Percentiles rank a stretch among this genome's conserved stretches.
Conservation (phyloP, 2,113 vertebrate genomes). For the Anguilla japonica region DNA sequence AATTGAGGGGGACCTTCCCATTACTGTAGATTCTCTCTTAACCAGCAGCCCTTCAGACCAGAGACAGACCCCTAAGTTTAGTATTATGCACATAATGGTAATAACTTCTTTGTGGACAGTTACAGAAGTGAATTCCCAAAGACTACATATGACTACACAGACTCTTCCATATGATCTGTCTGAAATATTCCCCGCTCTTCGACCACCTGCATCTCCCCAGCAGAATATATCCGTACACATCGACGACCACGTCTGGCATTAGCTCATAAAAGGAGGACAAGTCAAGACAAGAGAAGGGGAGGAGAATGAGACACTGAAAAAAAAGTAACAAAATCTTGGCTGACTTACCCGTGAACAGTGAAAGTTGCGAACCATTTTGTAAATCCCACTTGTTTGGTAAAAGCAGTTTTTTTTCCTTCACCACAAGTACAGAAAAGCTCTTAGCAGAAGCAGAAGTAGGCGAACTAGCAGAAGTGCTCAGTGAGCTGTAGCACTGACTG, state of each 20-base stretch:
- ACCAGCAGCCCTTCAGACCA: constrained; percentile 59
- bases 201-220: constrained; percentile 65
- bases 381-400: constrained; percentile 65
- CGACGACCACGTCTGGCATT: not conserved
- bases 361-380: constrained; percentile 45
- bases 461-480: constrained; percentile 27
- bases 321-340: constrained; percentile 62
- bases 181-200: not conserved
- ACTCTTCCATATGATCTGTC: constrained; percentile 42
- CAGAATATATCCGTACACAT: not conserved
- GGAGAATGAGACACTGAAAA: constrained; percentile 25
- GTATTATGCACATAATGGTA: constrained; percentile 66
- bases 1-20: constrained; percentile 43
- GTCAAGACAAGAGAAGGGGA: constrained; percentile 3
- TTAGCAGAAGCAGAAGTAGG: constrained; percentile 24
- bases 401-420: constrained; percentile 62
- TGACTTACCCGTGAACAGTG: constrained; percentile 83
- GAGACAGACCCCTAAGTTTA: constrained; percentile 57
- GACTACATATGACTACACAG: constrained; percentile 67
- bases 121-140: constrained; percentile 59
- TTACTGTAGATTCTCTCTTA: constrained; percentile 60
- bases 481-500: constrained; percentile 66
- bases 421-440: not conserved
- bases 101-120: constrained; percentile 67
- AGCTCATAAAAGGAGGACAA: not conserved